Evolutionary conservation across 2,797 vertebrate species (phyloP).

Genomic region (Echiichthys vipera): DNA sequence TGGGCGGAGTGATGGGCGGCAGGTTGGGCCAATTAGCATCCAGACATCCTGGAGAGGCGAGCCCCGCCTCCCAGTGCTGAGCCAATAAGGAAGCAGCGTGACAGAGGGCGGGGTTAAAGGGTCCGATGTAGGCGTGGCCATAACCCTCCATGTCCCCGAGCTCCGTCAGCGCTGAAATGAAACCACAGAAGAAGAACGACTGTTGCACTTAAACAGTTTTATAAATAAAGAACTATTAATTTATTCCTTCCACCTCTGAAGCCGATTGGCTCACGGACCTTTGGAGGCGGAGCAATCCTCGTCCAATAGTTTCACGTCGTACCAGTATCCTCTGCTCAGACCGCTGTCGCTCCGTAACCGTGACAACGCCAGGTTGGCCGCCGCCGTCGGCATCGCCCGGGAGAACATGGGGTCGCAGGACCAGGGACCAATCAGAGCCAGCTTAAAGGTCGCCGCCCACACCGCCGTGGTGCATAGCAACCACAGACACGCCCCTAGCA

Average conservation of each 20-base stretch:
- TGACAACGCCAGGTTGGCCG: constrained; percentile 82
- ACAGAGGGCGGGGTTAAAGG: constrained; percentile 85
- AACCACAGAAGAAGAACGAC: background rate
- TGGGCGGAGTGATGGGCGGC: constrained; percentile 74
- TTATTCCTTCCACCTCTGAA: too few relatives aligned
- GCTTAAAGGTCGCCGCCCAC: constrained; percentile 79
- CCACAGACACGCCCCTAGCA: constrained; percentile 50
- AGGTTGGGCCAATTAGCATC: constrained; percentile 79
- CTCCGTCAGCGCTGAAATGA: constrained; percentile 74
- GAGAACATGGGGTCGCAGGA: constrained; percentile 87
- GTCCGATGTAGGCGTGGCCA: constrained; percentile 85
- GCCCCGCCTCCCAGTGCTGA: constrained; percentile 85
- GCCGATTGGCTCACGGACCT: constrained; percentile 54
- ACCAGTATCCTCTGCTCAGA: constrained; percentile 79
- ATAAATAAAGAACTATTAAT: too few relatives aligned
- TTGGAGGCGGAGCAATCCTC: constrained; percentile 81
- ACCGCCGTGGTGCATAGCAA: constrained; percentile 27
- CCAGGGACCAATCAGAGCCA: constrained; percentile 90
- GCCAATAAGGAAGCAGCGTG: constrained; percentile 83
- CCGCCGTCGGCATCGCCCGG: constrained; percentile 79
- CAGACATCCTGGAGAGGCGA: constrained; percentile 83
- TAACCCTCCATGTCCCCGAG: constrained; percentile 79
- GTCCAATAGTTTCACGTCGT: constrained; percentile 81
- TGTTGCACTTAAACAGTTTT: too few relatives aligned
- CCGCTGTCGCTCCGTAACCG: constrained; percentile 78